A percentile compares a stretch with the other conserved stretches of the same genome.
These are phyloP conservation scores for Hippocampus guttulatus DNA, from an alignment of 2,113 vertebrate species.

Conservation along the genomic window DNA sequence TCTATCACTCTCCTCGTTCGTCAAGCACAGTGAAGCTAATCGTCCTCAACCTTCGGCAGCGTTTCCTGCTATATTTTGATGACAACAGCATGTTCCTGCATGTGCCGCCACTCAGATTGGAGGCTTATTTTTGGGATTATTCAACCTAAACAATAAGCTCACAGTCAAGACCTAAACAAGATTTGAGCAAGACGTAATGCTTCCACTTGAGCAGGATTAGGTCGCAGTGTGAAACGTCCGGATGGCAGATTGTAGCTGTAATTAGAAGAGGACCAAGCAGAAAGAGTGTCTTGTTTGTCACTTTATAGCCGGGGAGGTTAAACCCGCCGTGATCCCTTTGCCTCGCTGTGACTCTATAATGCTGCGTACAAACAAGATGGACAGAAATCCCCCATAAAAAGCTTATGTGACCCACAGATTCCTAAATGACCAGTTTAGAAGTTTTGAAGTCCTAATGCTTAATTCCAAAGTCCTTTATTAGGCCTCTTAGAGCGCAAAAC, in stretches of 20 bases:
- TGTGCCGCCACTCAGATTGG: not conserved
- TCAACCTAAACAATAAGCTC: conserved; percentile 45
- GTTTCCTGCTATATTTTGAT: not conserved
- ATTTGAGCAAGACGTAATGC: conserved; percentile 39
- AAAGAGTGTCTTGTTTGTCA: conserved; percentile 22
- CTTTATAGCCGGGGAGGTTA: conserved; percentile 74
- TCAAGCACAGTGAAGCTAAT: not conserved
- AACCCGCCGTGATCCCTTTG: conserved; percentile 75
- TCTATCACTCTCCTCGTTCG: not conserved
- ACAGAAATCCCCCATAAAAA: conserved; percentile 81
- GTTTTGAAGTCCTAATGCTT: conserved; percentile 52
- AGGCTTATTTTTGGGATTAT: conserved; percentile 23
- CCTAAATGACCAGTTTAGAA: conserved; percentile 74
- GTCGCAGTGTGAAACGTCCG: conserved; percentile 29
- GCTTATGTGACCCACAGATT: conserved; percentile 80
- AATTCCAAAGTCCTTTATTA: conserved; percentile 27
- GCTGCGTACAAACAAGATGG: conserved; percentile 68
- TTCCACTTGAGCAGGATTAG: conserved; percentile 41
- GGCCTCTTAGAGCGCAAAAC: conserved; percentile 15
- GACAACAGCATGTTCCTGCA: not conserved
- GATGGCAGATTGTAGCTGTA: conserved; percentile 47
- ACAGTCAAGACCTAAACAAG: conserved; percentile 43
- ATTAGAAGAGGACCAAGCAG: conserved; percentile 43
- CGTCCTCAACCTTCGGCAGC: not conserved
- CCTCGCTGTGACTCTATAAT: conserved; percentile 83